These are phyloP conservation scores for Coelinius sp. DNA, from an alignment of 2,888 invertebrate species.

Conservation along the genomic window DNA sequence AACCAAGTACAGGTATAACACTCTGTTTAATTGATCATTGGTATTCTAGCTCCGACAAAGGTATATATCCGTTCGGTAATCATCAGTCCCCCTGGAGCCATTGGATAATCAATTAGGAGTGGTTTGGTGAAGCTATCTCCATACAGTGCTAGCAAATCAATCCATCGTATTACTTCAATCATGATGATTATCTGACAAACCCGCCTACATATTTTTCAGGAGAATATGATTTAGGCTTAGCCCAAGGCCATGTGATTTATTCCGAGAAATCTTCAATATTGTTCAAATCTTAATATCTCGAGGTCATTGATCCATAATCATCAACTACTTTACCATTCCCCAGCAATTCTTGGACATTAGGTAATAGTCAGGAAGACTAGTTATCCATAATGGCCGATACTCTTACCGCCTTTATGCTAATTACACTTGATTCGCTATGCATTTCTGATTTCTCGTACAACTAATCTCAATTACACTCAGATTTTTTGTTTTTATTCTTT, in stretches of 20 bases:
- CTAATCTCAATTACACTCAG: constrained; percentile 19
- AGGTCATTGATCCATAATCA: constrained; percentile 11
- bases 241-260: not conserved
- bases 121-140: constrained; percentile 10
- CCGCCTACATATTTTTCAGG: not conserved
- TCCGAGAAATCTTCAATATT: not conserved
- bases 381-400: constrained; percentile 20
- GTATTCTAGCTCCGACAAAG: too few relatives aligned
- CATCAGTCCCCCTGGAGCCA: not conserved
- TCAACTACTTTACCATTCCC: not conserved
- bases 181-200: not conserved
- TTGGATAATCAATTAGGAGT: not conserved
- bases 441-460: constrained; percentile 49
- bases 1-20: not conserved
- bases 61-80: too few relatives aligned
- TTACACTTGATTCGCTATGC: constrained; percentile 50
- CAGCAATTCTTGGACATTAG: constrained; percentile 20
- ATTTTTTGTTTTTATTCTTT: constrained; percentile 18
- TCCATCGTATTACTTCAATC: not conserved
- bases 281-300: not conserved
- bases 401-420: constrained; percentile 28
- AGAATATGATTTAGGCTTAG: not conserved
- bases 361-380: constrained; percentile 32
- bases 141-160: constrained; percentile 4
- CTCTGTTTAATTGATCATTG: too few relatives aligned